phyloP scores from a whole-genome alignment of 2,113 vertebrate species.

The Petromus typicus region DNA sequence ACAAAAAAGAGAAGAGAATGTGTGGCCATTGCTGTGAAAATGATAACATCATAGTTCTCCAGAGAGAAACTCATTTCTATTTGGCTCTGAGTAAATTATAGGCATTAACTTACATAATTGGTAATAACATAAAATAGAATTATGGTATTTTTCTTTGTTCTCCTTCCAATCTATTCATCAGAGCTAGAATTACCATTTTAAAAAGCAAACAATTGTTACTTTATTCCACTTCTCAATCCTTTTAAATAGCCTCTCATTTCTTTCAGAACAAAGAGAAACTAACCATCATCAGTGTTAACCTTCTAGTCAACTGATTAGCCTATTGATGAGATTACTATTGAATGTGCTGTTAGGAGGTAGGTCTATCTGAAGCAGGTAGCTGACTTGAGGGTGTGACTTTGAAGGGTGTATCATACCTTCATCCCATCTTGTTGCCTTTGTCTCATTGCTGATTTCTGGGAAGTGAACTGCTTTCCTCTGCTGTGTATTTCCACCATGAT shows the following conservation, averaged over 20 bases:
- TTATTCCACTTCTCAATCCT: not conserved
- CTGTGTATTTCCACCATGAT: not conserved
- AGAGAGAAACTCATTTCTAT: not conserved
- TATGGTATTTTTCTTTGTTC: not conserved
- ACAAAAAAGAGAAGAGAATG: not conserved
- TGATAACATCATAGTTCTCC: not conserved
- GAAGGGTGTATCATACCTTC: not conserved
- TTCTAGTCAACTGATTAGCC: not conserved
- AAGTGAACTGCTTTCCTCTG: not conserved
- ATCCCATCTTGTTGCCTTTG: not conserved
- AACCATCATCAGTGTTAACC: not conserved
- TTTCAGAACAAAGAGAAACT: not conserved
- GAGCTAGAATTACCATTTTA: not conserved
- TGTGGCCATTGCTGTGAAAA: not conserved
- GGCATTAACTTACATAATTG: constrained; percentile 30
- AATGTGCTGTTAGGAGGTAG: not conserved
- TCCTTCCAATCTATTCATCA: not conserved
- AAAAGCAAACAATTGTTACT: constrained; percentile 16
- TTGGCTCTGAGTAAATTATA: not conserved
- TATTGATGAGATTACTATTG: not conserved
- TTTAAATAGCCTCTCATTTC: not conserved
- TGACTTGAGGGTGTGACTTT: too few species aligned
- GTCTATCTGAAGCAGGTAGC: not conserved
- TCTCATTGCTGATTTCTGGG: not conserved
- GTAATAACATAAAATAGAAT: constrained; percentile 2